Evolutionary conservation across 2,113 vertebrate genomes (phyloP).

Genomic region (Tetrao urogallus): DNA sequence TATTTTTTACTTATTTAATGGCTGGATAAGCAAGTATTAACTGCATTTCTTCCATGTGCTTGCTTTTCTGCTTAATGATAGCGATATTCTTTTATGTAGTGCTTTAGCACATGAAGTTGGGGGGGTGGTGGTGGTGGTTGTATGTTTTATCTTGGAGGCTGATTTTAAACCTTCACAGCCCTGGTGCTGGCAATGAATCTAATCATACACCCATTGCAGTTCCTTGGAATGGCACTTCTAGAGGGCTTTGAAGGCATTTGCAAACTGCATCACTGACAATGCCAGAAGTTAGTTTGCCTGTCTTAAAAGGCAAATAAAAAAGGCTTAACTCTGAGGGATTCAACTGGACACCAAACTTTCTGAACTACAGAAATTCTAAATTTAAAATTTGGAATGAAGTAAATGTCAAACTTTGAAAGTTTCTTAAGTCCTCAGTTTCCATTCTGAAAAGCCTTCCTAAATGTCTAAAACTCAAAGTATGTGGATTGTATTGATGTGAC

Average conservation of each 20-base stretch:
- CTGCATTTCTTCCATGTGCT: not conserved
- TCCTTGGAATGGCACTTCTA: not conserved
- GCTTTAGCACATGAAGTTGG: not conserved
- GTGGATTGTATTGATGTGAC: not conserved
- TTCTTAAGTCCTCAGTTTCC: not conserved
- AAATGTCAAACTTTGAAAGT: not conserved
- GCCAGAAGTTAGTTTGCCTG: not conserved
- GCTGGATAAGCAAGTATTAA: not conserved
- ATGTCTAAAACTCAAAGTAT: not conserved
- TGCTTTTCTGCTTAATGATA: not conserved
- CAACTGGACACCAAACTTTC: not conserved
- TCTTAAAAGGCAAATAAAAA: not conserved
- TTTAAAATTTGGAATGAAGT: not conserved
- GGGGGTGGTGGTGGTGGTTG: fast-evolving
- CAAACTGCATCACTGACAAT: not conserved
- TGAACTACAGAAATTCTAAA: not conserved
- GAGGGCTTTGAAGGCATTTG: not conserved
- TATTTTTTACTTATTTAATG: not conserved
- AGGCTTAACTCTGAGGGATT: not conserved
- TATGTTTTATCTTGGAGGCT: not conserved
- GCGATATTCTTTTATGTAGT: not conserved
- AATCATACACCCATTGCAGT: not conserved
- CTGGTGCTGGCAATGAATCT: not conserved
- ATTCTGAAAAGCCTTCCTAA: not conserved
- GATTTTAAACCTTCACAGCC: not conserved